Evolutionary conservation across 2,113 vertebrate genomes (phyloP).

Genomic region (Atrichornis clamosus): DNA sequence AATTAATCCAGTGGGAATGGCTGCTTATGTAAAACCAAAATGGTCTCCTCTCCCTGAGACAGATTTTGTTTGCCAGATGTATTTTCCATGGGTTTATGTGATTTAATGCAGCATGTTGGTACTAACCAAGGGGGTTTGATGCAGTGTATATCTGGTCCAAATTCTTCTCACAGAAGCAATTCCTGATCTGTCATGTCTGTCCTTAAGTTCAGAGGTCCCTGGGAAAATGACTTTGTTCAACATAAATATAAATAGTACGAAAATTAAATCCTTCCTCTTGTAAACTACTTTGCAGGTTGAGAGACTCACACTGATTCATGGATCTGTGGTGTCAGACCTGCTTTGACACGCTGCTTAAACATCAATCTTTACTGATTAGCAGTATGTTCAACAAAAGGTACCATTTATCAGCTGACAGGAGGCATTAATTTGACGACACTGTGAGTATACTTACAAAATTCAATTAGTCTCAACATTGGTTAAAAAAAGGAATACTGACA

Average conservation of each 20-base stretch:
- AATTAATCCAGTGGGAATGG: background rate
- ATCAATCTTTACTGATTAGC: background rate
- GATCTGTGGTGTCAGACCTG: background rate
- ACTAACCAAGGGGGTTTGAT: background rate
- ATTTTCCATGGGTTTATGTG: background rate
- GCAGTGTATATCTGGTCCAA: background rate
- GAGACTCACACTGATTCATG: background rate
- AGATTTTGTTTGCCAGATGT: background rate
- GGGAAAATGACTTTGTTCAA: background rate
- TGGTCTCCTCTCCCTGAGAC: background rate
- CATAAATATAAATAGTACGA: background rate
- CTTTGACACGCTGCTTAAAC: background rate
- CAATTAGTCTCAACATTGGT: background rate
- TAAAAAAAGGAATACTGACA: background rate
- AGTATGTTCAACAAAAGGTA: background rate
- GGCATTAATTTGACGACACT: background rate
- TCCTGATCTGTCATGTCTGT: background rate
- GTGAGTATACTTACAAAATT: background rate
- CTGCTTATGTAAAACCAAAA: background rate
- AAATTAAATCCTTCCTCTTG: background rate
- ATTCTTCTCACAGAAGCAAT: background rate
- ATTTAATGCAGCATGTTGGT: background rate
- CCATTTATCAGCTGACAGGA: background rate
- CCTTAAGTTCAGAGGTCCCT: background rate
- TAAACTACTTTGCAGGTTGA: background rate